Conservation (phyloP, 2,113 vertebrate genomes). For the Caranx ignobilis region DNA sequence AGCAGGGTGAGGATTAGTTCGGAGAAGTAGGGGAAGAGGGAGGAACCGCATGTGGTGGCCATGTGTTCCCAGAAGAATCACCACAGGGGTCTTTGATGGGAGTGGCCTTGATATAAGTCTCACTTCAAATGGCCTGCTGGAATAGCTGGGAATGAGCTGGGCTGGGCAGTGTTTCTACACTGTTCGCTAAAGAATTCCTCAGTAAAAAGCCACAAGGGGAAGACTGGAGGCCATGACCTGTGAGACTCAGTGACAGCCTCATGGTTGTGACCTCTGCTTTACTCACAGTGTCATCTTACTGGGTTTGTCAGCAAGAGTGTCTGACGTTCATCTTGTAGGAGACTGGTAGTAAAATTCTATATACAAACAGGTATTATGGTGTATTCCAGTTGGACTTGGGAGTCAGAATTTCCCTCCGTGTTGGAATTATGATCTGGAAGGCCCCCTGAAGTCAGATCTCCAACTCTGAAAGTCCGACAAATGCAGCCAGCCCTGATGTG, state of each 20-base stretch:
- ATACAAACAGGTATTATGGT: no score
- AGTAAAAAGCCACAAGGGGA: neutral
- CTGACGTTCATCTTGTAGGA: no score
- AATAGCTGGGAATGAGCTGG: neutral
- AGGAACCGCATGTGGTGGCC: conserved; percentile 59
- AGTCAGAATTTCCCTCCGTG: no score
- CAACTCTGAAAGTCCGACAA: no score
- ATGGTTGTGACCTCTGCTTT: neutral
- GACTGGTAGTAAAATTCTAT: no score
- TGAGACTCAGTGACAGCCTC: neutral
- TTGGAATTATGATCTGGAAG: no score
- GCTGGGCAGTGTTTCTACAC: neutral
- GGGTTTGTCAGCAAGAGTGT: neutral
- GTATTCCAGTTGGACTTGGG: no score
- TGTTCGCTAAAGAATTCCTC: conserved; percentile 19
- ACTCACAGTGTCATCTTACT: neutral
- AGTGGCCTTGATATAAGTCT: conserved; percentile 33
- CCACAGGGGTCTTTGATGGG: conserved; percentile 51
- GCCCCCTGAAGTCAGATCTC: no score
- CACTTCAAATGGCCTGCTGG: conserved; percentile 26
- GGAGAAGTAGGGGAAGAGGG: conserved; percentile 15
- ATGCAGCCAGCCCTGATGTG: no score
- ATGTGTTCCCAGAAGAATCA: conserved; percentile 67
- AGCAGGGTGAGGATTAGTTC: conserved; percentile 1
- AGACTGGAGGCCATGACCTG: conserved; percentile 18